A percentile compares a stretch with the other conserved stretches of the same genome.
phyloP scores from a whole-genome alignment of 1,140 invertebrate species.

The Pseudomyrmex gracilis region DNA sequence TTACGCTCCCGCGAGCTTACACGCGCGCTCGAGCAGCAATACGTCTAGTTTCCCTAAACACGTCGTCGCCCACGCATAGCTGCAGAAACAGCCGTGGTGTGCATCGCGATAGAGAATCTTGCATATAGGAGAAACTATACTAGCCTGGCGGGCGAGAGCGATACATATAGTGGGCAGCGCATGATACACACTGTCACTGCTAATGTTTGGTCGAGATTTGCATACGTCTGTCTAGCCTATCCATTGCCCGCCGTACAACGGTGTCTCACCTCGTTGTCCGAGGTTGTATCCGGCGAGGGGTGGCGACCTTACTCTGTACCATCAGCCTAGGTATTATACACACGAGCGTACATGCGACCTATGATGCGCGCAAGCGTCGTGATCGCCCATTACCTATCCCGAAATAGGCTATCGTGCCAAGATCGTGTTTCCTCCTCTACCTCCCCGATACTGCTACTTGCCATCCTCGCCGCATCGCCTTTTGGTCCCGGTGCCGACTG shows the following conservation, averaged over 20 bases:
- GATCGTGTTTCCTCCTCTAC: conserved; percentile 53
- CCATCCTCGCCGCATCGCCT: conserved; percentile 11
- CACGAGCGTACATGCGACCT: conserved; percentile 62
- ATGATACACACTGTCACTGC: conserved; percentile 77
- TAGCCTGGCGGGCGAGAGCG: neutral
- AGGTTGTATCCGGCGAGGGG: conserved; percentile 63
- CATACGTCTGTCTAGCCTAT: conserved; percentile 82
- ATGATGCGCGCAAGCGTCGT: conserved; percentile 61
- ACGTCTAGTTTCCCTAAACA: conserved; percentile 46
- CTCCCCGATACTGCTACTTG: conserved; percentile 14
- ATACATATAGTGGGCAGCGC: conserved; percentile 54
- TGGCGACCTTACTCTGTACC: conserved; percentile 44
- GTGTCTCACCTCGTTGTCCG: conserved; percentile 68
- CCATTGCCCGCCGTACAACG: conserved; percentile 67
- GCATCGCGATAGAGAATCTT: conserved; percentile 50
- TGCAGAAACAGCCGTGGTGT: conserved; percentile 37
- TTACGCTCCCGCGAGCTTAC: conserved; percentile 33
- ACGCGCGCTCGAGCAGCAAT: conserved; percentile 6
- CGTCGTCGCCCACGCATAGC: conserved; percentile 45
- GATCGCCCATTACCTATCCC: conserved; percentile 75
- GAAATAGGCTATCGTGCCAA: conserved; percentile 77
- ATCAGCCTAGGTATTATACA: conserved; percentile 64
- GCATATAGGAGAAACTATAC: conserved; percentile 54
- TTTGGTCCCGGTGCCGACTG: conserved; percentile 15
- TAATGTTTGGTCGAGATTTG: conserved; percentile 84